These are phyloP conservation scores for Galeopterus variegatus DNA, from an alignment of 2,113 vertebrate genomes.

Conservation along the genomic window DNA sequence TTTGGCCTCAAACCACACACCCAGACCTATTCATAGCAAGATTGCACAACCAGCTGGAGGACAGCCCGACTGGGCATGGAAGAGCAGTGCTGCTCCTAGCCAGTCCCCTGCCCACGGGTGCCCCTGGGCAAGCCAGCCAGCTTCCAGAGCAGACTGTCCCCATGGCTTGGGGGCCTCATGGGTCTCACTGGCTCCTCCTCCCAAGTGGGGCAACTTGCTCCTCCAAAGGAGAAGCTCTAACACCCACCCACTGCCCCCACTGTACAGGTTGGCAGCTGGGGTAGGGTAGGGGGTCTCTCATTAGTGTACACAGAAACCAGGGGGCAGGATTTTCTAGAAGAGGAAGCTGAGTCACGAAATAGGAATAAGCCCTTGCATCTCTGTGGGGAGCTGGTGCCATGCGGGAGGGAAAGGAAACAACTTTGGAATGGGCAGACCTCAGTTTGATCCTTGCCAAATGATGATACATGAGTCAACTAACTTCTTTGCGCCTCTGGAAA, in stretches of 20 bases:
- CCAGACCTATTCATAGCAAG: slow-evolving; percentile 67
- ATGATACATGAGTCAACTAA: not conserved
- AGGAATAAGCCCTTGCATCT: not conserved
- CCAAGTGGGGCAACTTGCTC: not conserved
- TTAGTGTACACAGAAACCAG: not conserved
- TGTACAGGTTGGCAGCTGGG: not conserved
- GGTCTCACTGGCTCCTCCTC: not conserved
- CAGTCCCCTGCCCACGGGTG: not conserved
- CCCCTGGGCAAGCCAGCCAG: not conserved
- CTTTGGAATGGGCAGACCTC: not conserved
- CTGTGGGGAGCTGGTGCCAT: not conserved
- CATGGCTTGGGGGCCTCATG: not conserved
- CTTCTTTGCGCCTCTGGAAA: not conserved
- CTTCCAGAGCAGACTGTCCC: not conserved
- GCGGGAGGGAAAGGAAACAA: too few species aligned
- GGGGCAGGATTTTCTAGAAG: not conserved
- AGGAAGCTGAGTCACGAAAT: not conserved
- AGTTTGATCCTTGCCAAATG: not conserved
- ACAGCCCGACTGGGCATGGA: not conserved
- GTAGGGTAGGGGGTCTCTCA: not conserved
- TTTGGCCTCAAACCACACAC: slow-evolving; percentile 70
- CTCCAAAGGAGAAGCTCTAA: not conserved
- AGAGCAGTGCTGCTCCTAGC: not conserved
- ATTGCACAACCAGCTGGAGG: slow-evolving; percentile 70
- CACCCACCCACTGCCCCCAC: not conserved